A percentile compares a stretch with the other conserved stretches of the same genome.
Evolutionary conservation across 2,113 vertebrate genomes (phyloP).

Genomic region (Pampusana beccarii): DNA sequence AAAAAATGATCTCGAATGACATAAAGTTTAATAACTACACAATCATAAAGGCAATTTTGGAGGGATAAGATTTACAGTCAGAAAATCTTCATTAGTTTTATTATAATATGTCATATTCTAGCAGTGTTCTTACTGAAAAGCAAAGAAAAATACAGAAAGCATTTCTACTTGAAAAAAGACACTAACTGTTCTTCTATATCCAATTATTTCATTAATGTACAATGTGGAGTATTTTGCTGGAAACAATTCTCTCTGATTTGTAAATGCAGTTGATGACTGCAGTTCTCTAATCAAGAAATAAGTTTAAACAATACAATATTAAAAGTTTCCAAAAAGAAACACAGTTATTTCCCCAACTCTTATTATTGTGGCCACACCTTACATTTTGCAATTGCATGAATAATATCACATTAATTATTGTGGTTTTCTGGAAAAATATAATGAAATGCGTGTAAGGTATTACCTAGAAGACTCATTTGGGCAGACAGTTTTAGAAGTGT

Average conservation of each 20-base stretch:
- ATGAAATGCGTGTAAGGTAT: not conserved
- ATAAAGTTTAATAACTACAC: not conserved
- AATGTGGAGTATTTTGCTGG: not conserved
- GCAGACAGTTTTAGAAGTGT: not conserved
- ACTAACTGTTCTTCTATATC: not conserved
- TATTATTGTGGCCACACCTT: not conserved
- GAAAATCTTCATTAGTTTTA: constrained; percentile 34
- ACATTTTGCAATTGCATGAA: not conserved
- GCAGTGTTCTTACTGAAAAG: constrained; percentile 22
- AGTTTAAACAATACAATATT: not conserved
- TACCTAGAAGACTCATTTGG: not conserved
- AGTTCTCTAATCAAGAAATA: not conserved
- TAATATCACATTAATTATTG: not conserved
- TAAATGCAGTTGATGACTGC: not conserved
- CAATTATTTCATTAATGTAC: not conserved
- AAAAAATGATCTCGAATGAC: not conserved
- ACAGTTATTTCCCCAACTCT: not conserved
- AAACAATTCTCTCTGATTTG: not conserved
- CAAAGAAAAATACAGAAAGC: constrained; percentile 27
- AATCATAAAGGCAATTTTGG: constrained; percentile 25
- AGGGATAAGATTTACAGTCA: not conserved
- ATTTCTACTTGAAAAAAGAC: constrained; percentile 51
- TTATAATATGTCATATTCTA: constrained; percentile 14
- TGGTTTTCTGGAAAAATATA: not conserved
- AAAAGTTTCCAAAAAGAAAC: not conserved